Percentiles rank a stretch among this genome's conserved stretches.
These are phyloP conservation scores for Erpobdella octoculata DNA, from an alignment of 2,888 invertebrate species.

Conservation along the genomic window DNA sequence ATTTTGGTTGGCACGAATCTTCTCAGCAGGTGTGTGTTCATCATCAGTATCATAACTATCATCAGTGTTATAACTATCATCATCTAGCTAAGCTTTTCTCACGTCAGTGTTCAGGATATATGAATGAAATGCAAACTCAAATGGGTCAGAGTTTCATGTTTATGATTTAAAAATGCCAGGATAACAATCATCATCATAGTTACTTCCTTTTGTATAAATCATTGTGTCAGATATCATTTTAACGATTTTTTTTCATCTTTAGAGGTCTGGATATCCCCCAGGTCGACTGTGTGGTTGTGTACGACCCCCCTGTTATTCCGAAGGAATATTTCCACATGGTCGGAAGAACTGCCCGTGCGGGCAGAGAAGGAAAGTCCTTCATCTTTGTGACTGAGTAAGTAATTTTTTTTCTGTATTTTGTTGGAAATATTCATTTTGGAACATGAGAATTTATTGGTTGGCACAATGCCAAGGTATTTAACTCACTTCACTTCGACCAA, in stretches of 20 bases:
- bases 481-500: no score
- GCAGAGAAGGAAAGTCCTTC: constrained; percentile 82
- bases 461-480: no score
- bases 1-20: constrained; percentile 96
- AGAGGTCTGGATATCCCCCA: constrained; percentile 97
- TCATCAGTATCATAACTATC: neutral
- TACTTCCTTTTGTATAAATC: no score
- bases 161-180: no score
- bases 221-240: neutral
- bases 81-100: no score
- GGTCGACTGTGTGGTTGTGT: constrained; percentile 92
- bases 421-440: no score
- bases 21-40: neutral
- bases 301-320: constrained; percentile 94
- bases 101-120: no score
- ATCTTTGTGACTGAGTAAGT: constrained; percentile 82
- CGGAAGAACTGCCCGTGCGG: constrained; percentile 86
- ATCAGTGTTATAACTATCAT: neutral
- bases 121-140: no score
- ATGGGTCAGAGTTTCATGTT: no score
- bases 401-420: no score
- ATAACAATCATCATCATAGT: no score
- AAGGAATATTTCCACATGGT: constrained; percentile 98
- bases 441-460: no score
- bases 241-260: constrained; percentile 29